A percentile compares a stretch with the other conserved stretches of the same genome.
Conservation (phyloP, 2,113 vertebrate genomes). For the Gallinago paraguaiae region DNA sequence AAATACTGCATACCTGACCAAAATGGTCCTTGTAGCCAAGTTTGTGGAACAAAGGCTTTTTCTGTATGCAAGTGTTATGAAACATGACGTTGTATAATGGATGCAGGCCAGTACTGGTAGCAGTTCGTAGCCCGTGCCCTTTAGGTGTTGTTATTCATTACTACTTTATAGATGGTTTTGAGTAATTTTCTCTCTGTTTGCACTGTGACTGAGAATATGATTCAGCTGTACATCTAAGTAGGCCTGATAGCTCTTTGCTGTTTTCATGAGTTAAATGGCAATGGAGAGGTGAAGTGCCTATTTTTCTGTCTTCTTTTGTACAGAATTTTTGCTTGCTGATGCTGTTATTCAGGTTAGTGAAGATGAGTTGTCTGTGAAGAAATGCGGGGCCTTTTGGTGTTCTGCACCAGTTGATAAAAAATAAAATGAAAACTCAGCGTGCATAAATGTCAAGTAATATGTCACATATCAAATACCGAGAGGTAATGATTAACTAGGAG, state of each 20-base stretch:
- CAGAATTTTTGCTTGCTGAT: not conserved
- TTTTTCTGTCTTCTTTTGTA: not conserved
- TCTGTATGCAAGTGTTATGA: not conserved
- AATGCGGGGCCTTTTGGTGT: not conserved
- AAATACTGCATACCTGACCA: not conserved
- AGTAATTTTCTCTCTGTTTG: not conserved
- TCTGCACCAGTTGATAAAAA: not conserved
- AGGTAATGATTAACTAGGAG: not conserved
- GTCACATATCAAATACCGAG: not conserved
- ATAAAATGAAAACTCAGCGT: not conserved
- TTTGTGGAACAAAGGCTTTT: not conserved
- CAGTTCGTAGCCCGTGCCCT: not conserved
- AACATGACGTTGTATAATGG: not conserved
- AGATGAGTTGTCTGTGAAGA: not conserved
- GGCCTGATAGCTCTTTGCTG: not conserved
- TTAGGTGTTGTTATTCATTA: not conserved
- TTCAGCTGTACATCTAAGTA: not conserved
- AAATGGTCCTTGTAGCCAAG: not conserved
- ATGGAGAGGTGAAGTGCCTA: not conserved
- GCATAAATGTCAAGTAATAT: not conserved
- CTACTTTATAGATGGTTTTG: not conserved
- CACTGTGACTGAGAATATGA: not conserved
- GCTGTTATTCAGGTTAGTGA: not conserved
- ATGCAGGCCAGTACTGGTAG: not conserved
- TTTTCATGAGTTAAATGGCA: not conserved